These are phyloP conservation scores for Bagarius yarrelli DNA, from an alignment of 2,113 vertebrate genomes.

Conservation along the genomic window DNA sequence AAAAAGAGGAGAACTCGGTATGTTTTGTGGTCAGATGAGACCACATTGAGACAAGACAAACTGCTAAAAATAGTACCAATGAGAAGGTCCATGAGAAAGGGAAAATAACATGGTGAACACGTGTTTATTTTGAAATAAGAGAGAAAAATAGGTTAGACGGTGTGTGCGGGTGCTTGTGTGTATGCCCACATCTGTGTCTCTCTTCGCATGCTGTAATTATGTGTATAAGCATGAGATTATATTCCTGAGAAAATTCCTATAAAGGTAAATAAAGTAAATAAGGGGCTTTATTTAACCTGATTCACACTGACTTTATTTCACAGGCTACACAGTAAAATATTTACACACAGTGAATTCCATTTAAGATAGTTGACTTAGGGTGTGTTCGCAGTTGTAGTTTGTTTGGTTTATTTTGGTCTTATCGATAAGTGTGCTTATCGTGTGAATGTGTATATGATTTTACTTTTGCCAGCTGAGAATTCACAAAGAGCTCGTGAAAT, in stretches of 20 bases:
- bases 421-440: too few relatives aligned
- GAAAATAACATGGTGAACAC: background rate
- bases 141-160: background rate
- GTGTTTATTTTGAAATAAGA: background rate
- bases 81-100: background rate
- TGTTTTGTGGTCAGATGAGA: too few relatives aligned
- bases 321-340: background rate
- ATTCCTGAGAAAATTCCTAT: conserved; percentile 8
- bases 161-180: background rate
- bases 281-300: background rate
- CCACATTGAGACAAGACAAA: too few relatives aligned
- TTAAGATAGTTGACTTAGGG: background rate
- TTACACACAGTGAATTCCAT: background rate
- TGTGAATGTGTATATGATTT: too few relatives aligned
- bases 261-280: conserved; percentile 1
- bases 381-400: too few relatives aligned
- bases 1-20: too few relatives aligned
- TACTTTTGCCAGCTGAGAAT: too few relatives aligned
- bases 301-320: background rate
- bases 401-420: too few relatives aligned
- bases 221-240: background rate
- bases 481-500: too few relatives aligned
- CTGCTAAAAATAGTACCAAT: background rate
- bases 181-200: background rate
- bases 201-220: background rate